These are phyloP conservation scores for Betta splendens DNA, from an alignment of 2,797 vertebrate species.

Conservation along the genomic window DNA sequence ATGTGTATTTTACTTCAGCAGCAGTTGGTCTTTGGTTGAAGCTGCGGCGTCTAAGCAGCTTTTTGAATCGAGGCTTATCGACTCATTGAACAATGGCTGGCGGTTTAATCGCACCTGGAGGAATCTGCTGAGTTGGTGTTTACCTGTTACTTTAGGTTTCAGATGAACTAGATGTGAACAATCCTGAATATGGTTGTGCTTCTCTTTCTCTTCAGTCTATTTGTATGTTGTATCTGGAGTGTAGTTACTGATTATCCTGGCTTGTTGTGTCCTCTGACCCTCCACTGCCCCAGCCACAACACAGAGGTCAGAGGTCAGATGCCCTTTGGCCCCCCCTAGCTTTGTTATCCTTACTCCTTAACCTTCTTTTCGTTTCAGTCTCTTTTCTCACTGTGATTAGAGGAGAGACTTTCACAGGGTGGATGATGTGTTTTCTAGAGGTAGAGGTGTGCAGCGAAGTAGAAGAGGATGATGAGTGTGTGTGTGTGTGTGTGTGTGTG, in stretches of 20 bases:
- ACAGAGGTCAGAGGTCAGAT: conserved; percentile 63
- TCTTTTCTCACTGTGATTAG: conserved; percentile 32
- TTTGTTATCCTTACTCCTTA: conserved; percentile 54
- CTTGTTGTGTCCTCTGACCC: conserved; percentile 70
- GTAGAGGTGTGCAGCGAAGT: conserved; percentile 24
- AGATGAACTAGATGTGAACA: too few species aligned
- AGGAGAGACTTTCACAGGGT: conserved; percentile 30
- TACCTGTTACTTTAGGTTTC: conserved; percentile 13
- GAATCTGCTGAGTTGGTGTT: not conserved
- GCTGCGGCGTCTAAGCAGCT: too few species aligned
- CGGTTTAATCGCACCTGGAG: too few species aligned
- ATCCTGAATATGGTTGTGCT: not conserved
- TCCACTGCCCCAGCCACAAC: conserved; percentile 64
- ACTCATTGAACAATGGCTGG: too few species aligned
- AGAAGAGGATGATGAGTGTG: conserved; percentile 40
- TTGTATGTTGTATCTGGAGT: conserved; percentile 34
- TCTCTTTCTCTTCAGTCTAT: conserved; percentile 16
- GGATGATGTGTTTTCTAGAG: conserved; percentile 19
- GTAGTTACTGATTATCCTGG: conserved; percentile 76
- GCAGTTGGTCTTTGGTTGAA: too few species aligned
- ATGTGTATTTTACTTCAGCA: too few species aligned
- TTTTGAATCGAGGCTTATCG: too few species aligned
- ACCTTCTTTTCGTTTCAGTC: conserved; percentile 52
- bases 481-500: too few species aligned
- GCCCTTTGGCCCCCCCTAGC: conserved; percentile 57